Percentiles rank a stretch among this genome's conserved stretches.
phyloP scores from a whole-genome alignment of 2,113 vertebrate species.

The Hypanus sabinus region DNA sequence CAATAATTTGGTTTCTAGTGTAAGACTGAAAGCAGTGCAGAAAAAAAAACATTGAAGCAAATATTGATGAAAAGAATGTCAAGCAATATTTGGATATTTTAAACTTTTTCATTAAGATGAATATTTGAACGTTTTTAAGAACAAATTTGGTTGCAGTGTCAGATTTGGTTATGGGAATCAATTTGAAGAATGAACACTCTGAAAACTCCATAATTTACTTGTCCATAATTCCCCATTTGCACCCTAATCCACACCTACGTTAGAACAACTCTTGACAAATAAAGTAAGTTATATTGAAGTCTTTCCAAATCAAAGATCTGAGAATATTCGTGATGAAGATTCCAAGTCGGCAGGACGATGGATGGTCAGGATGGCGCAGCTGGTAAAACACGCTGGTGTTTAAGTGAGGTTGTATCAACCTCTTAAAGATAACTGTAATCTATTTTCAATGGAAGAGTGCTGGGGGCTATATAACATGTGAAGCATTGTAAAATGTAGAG shows the following conservation, averaged over 20 bases:
- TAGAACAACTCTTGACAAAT: constrained; percentile 31
- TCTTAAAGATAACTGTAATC: constrained; percentile 38
- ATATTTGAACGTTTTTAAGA: background rate
- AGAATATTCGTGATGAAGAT: constrained; percentile 20
- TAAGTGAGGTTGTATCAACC: constrained; percentile 32
- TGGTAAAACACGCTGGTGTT: constrained; percentile 36
- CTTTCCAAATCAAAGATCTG: constrained; percentile 31
- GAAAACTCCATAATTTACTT: background rate
- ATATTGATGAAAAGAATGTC: background rate
- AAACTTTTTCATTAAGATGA: background rate
- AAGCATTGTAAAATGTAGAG: constrained; percentile 34
- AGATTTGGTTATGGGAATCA: background rate
- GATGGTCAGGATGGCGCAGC: constrained; percentile 28
- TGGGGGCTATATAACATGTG: constrained; percentile 29
- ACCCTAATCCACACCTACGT: background rate
- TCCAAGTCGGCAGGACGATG: background rate
- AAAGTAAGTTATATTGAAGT: constrained; percentile 10
- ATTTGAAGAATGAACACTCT: background rate
- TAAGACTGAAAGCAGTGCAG: background rate
- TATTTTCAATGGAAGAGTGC: constrained; percentile 31
- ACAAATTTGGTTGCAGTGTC: background rate
- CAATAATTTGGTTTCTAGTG: background rate
- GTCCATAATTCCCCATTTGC: background rate
- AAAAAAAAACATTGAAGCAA: too few relatives aligned
- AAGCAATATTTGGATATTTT: background rate